phyloP scores from a whole-genome alignment of 2,797 vertebrate species.

The Esox masquinongy region DNA sequence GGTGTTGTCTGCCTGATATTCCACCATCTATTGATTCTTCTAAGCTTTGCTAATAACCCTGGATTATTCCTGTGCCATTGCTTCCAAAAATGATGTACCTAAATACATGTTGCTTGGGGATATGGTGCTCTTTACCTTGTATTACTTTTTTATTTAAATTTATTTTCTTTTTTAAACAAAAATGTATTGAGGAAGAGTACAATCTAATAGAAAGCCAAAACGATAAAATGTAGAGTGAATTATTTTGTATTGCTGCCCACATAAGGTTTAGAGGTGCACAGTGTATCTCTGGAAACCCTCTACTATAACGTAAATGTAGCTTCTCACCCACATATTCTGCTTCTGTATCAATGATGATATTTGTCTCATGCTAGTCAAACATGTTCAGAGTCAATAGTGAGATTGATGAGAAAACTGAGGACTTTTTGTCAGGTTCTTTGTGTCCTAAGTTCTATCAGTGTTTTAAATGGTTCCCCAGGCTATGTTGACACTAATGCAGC shows the following conservation, averaged over 20 bases:
- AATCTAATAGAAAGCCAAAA: constrained; percentile 67
- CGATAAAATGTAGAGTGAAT: constrained; percentile 65
- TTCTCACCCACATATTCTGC: constrained; percentile 55
- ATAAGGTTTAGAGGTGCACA: constrained; percentile 56
- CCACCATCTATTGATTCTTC: constrained; percentile 25
- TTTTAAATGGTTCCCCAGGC: constrained; percentile 46
- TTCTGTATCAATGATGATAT: constrained; percentile 53
- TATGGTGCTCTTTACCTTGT: constrained; percentile 68
- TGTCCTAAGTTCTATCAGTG: constrained; percentile 50
- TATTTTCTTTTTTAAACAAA: constrained; percentile 54
- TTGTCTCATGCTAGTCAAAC: constrained; percentile 36
- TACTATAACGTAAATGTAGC: constrained; percentile 65
- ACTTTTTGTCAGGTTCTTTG: constrained; percentile 45
- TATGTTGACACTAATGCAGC: constrained; percentile 46
- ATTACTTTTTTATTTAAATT: constrained; percentile 64
- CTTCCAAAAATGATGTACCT: constrained; percentile 61
- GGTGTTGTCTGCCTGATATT: constrained; percentile 46
- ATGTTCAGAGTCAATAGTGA: constrained; percentile 33
- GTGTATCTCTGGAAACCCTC: constrained; percentile 46
- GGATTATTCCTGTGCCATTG: constrained; percentile 62
- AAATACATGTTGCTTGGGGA: constrained; percentile 50
- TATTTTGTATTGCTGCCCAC: constrained; percentile 71
- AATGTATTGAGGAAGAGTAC: constrained; percentile 62
- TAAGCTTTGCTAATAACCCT: constrained; percentile 56
- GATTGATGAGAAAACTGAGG: constrained; percentile 25